Evolutionary conservation across 2,888 invertebrate species (phyloP).

Genomic region (Congeria kusceri): DNA sequence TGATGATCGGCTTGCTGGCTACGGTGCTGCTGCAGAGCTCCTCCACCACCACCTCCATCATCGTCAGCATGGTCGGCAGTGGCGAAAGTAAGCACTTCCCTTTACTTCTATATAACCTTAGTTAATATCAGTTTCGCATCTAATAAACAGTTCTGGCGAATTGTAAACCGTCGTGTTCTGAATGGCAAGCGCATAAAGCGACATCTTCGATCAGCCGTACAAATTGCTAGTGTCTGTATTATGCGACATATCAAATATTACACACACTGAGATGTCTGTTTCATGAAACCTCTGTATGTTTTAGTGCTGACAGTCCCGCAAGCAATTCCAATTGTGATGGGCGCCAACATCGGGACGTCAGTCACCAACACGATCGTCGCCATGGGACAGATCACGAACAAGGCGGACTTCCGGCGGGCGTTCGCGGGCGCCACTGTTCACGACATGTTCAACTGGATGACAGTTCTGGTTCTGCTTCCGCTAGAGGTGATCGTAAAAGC

Average conservation of each 20-base stretch:
- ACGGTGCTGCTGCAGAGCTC: conserved; percentile 87
- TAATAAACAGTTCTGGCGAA: too few relatives aligned
- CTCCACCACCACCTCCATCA: conserved; percentile 86
- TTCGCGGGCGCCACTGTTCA: conserved; percentile 88
- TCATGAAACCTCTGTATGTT: conserved; percentile 9
- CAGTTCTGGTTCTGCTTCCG: conserved; percentile 86
- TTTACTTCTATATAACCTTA: conserved; percentile 31
- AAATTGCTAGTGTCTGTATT: too few relatives aligned
- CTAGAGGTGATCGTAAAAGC: conserved; percentile 84
- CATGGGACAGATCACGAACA: conserved; percentile 83
- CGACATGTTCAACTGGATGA: conserved; percentile 88
- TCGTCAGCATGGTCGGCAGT: conserved; percentile 83
- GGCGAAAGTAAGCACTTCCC: conserved; percentile 80
- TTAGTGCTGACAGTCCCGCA: conserved; percentile 84
- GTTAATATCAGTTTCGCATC: conserved; percentile 39
- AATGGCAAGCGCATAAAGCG: too few relatives aligned
- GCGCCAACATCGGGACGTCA: conserved; percentile 87
- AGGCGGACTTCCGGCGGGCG: conserved; percentile 86
- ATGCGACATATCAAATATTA: too few relatives aligned
- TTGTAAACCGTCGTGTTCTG: too few relatives aligned
- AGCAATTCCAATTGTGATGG: conserved; percentile 88
- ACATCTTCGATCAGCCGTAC: too few relatives aligned
- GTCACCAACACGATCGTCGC: conserved; percentile 87
- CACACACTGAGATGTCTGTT: background rate
- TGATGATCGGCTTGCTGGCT: conserved; percentile 87